Evolutionary conservation across 2,888 invertebrate genomes (phyloP).

Genomic region (Halictus quadricinctus): DNA sequence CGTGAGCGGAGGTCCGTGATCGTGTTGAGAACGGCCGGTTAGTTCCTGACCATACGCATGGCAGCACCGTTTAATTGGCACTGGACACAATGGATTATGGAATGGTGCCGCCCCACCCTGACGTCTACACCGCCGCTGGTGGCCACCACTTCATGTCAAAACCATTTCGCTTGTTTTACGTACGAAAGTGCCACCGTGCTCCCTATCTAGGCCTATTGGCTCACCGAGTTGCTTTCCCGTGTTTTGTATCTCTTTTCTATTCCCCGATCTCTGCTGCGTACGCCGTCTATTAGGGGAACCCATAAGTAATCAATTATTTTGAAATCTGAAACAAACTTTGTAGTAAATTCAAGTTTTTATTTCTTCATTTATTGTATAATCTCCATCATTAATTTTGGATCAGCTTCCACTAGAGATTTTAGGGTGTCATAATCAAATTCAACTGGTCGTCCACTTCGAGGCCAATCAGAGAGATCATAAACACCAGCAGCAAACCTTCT

Average conservation of each 20-base stretch:
- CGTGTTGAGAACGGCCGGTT: conserved; percentile 80
- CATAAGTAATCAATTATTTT: too few species aligned
- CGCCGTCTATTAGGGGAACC: too few species aligned
- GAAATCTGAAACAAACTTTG: too few species aligned
- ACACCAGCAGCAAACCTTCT: too few species aligned
- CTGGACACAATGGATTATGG: conserved; percentile 82
- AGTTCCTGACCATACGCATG: conserved; percentile 81
- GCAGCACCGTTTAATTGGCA: conserved; percentile 82
- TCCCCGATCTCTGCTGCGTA: background rate
- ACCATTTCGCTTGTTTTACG: conserved; percentile 80
- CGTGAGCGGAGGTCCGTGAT: conserved; percentile 72
- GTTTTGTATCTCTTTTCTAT: background rate
- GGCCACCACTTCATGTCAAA: conserved; percentile 78
- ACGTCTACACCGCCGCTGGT: conserved; percentile 28
- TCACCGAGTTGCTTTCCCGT: background rate
- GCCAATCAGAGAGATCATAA: too few species aligned
- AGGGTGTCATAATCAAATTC: too few species aligned
- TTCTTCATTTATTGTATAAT: too few species aligned
- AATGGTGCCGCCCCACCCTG: conserved; percentile 67
- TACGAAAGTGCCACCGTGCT: conserved; percentile 66
- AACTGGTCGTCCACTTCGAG: too few species aligned
- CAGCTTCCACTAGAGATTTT: too few species aligned
- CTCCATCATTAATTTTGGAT: too few species aligned
- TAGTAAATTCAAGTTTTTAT: too few species aligned
- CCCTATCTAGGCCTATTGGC: background rate